A percentile compares a stretch with the other conserved stretches of the same genome.
phyloP scores from a whole-genome alignment of 2,113 vertebrate genomes.

The Phalacrocorax pelagicus region DNA sequence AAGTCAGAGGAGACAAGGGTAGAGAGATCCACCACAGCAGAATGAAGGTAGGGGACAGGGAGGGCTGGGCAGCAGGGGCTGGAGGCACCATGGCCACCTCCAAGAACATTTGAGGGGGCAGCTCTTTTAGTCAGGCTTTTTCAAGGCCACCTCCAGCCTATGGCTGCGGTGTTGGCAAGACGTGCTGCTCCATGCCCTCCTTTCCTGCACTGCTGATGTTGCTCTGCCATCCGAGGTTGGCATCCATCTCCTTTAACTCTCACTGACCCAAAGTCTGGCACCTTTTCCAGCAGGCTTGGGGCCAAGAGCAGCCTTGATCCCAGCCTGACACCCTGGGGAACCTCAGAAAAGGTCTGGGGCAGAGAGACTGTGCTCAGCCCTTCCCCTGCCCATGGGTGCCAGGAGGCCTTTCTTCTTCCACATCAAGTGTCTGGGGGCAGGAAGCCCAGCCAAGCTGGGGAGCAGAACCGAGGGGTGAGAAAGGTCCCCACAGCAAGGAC shows the following conservation, averaged over 20 bases:
- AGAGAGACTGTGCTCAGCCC: neutral
- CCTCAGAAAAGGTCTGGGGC: neutral
- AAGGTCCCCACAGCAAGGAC: neutral
- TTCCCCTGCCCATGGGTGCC: neutral
- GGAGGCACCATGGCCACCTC: neutral
- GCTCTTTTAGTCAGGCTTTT: neutral
- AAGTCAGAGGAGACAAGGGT: neutral
- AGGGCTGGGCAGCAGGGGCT: neutral
- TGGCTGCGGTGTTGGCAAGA: fast-evolving
- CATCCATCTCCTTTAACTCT: neutral
- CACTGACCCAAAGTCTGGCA: neutral
- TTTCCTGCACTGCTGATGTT: fast-evolving
- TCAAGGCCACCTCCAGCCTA: neutral
- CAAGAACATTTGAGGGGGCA: neutral
- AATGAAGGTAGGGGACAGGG: neutral
- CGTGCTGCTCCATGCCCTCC: fast-evolving
- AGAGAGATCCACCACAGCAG: fast-evolving
- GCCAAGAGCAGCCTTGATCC: neutral
- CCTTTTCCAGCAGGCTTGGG: neutral
- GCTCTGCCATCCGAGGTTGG: neutral
- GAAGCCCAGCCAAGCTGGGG: neutral
- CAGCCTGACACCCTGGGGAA: neutral
- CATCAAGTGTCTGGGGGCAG: neutral
- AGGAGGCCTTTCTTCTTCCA: neutral
- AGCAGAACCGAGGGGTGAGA: neutral